A percentile compares a stretch with the other conserved stretches of the same genome.
phyloP scores from a whole-genome alignment of 2,113 vertebrate species.

The Thomomys bottae region DNA sequence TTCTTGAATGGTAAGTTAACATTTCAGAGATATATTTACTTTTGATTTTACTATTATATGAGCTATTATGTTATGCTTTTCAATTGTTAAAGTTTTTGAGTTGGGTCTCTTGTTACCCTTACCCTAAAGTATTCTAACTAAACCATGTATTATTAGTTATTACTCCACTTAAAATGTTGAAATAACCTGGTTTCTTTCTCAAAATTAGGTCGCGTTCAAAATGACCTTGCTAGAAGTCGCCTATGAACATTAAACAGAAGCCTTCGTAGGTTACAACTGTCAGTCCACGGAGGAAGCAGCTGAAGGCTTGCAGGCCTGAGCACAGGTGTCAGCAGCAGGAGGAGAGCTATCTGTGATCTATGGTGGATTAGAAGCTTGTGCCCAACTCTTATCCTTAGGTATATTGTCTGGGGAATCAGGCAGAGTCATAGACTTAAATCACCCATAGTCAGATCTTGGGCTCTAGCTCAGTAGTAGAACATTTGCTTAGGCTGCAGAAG shows the following conservation, averaged over 20 bases:
- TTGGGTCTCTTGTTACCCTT: slow-evolving; percentile 13
- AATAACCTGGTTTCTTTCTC: neutral
- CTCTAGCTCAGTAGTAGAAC: neutral
- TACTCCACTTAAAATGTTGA: slow-evolving; percentile 29
- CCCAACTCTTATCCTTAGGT: neutral
- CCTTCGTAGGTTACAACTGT: neutral
- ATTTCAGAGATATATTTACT: neutral
- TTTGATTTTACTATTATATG: neutral
- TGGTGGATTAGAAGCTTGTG: neutral
- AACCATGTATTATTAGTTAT: neutral
- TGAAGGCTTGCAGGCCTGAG: neutral
- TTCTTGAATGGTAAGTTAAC: neutral
- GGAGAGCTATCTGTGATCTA: neutral
- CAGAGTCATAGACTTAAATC: neutral
- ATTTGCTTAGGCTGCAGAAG: neutral
- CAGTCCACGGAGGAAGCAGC: neutral
- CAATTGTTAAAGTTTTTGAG: neutral
- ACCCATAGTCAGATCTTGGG: neutral
- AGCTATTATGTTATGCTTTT: neutral
- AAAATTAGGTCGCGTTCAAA: neutral
- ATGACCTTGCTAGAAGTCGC: neutral
- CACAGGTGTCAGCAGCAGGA: neutral
- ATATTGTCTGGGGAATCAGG: neutral
- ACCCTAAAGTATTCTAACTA: neutral
- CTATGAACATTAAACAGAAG: neutral